A percentile compares a stretch with the other conserved stretches of the same genome.
Evolutionary conservation across 2,888 invertebrate species (phyloP).

Genomic region (Agrilus cyanescens): DNA sequence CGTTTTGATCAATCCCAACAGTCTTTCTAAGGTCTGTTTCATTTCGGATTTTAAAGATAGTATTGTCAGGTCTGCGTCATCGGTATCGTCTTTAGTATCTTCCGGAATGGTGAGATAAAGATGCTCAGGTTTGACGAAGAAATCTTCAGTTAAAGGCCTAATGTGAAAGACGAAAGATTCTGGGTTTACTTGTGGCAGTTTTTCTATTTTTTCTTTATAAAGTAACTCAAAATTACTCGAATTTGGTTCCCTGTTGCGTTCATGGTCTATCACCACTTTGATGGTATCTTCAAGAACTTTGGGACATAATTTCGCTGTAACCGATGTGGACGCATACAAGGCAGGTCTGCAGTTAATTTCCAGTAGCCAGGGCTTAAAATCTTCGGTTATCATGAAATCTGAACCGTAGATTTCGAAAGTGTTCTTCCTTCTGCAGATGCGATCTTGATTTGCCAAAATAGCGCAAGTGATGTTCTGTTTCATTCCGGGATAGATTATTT

Average conservation of each 20-base stretch:
- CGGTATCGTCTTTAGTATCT: background rate
- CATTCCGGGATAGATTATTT: conserved; percentile 74
- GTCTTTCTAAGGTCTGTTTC: conserved; percentile 1
- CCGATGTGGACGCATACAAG: conserved; percentile 66
- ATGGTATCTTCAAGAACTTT: conserved; percentile 72
- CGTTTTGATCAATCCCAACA: background rate
- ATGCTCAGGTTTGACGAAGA: conserved; percentile 16
- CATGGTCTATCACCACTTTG: conserved; percentile 52
- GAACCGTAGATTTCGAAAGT: conserved; percentile 87
- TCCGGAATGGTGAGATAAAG: background rate
- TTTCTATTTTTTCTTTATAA: conserved; percentile 20
- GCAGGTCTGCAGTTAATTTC: conserved; percentile 89
- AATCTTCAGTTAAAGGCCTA: conserved; percentile 12
- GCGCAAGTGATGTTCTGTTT: conserved; percentile 70
- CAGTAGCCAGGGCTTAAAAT: conserved; percentile 77
- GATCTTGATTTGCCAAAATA: conserved; percentile 66
- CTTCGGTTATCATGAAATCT: conserved; percentile 81
- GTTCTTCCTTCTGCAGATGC: conserved; percentile 54
- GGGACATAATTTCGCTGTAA: conserved; percentile 74
- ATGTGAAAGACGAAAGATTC: conserved; percentile 12
- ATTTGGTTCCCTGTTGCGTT: conserved; percentile 31
- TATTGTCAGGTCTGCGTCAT: too few species aligned
- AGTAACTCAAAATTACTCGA: conserved; percentile 48
- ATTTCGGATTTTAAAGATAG: background rate
- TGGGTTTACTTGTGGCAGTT: conserved; percentile 5